Conservation (phyloP, 2,888 invertebrate species). For the Endotricha flammealis region DNA sequence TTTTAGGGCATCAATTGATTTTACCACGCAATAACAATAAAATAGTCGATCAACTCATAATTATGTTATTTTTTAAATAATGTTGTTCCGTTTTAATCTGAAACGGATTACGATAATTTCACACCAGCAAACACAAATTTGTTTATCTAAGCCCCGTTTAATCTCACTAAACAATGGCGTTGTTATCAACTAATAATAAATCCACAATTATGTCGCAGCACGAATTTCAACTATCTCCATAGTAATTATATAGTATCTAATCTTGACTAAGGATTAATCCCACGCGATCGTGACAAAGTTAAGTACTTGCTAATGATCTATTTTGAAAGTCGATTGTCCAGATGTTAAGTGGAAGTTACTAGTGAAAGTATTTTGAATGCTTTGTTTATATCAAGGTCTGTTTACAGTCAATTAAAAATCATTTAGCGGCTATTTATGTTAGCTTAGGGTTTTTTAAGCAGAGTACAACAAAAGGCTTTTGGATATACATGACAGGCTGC, state of each 20-base stretch:
- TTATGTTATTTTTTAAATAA: too few relatives aligned
- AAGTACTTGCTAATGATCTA: conserved; percentile 48
- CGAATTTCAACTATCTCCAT: conserved; percentile 14
- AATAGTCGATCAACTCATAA: too few relatives aligned
- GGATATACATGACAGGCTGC: too few relatives aligned
- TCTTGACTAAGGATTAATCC: conserved; percentile 42
- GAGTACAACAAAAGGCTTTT: too few relatives aligned
- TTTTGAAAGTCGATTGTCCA: conserved; percentile 45
- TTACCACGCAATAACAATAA: too few relatives aligned
- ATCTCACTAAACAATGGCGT: background rate
- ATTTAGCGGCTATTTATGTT: too few relatives aligned
- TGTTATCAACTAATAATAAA: conserved; percentile 7
- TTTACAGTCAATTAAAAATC: too few relatives aligned
- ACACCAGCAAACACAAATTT: background rate
- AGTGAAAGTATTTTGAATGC: too few relatives aligned
- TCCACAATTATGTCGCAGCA: conserved; percentile 1
- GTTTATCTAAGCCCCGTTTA: background rate
- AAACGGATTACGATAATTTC: background rate
- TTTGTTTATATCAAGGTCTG: too few relatives aligned
- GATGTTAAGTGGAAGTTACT: conserved; percentile 19
- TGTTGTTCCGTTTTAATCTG: too few relatives aligned
- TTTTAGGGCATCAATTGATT: too few relatives aligned
- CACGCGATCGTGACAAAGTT: conserved; percentile 51
- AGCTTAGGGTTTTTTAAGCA: too few relatives aligned
- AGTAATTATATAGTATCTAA: conserved; percentile 34